Base-by-base conservation (phyloP, 2,797 vertebrate species). In the Dermochelys coriacea region DNA sequence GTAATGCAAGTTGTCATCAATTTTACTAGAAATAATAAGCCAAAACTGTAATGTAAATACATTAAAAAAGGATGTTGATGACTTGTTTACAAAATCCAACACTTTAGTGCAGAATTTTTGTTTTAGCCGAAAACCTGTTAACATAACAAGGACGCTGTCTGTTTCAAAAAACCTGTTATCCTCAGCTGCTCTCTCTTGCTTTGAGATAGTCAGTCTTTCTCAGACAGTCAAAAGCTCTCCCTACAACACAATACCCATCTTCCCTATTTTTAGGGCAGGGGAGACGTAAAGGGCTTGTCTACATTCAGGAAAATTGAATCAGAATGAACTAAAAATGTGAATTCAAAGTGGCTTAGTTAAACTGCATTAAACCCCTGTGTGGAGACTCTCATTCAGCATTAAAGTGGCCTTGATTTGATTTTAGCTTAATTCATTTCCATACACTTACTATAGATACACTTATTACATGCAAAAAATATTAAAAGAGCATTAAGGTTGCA, bases 51-150 rank as follows among this genome's bases (percentile, higher is more conserved):
- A 94, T 81, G 54, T 77, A 74, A 88, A 91, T 85, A 75, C n/a
- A 80, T 45, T 45, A 88, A 93, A 90, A 95, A 86, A 2, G 57
- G 18, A 75, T 96, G 90, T 93, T 94, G 96, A 97, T 89, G 91
- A 59, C 25, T 83, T 96, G 87, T 93, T 96, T 96, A 96, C 90
- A 95, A 94, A 96, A 96, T 54, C 1, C 3, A 87, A 25, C 84
- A 85, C 59, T 90, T 89, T 51, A 92, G 87, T 87, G 61, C 61
- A 85, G 91, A 75, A 41, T 41, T 91, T 94, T 94, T 87, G 37
- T 93, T 94, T 94, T 74, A 94, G 31, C 49, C 71, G 45, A 75
- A 93, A 90, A 61, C 19, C 59, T 88, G 82, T 78, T 94, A 92
- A 29, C 59, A 34, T 78, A 86, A 61, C 75, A 95, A 94, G 52